Evolutionary conservation across 2,113 vertebrate genomes (phyloP).

Genomic region (Patagioenas fasciata): DNA sequence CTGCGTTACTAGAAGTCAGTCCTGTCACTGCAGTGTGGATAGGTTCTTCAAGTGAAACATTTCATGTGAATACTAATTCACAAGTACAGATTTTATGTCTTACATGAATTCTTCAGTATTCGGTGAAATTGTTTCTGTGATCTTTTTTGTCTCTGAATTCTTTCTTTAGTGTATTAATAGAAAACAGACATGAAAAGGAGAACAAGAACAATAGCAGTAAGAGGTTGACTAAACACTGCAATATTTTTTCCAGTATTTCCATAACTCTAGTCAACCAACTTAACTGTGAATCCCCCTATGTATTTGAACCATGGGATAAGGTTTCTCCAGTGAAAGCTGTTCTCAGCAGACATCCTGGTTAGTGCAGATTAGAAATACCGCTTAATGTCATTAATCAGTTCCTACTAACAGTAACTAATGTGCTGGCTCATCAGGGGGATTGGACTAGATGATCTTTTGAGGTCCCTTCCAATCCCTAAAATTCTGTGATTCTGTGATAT

Average conservation of each 20-base stretch:
- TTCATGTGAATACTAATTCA: not conserved
- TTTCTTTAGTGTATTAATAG: not conserved
- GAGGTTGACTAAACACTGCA: not conserved
- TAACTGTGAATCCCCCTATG: not conserved
- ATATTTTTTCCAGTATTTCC: not conserved
- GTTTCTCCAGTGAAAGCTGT: not conserved
- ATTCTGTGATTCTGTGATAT: too few species aligned
- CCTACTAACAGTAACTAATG: not conserved
- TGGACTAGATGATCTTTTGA: too few species aligned
- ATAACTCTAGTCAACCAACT: not conserved
- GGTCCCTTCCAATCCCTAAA: too few species aligned
- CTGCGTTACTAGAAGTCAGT: not conserved
- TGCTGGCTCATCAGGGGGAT: not conserved
- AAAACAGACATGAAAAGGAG: not conserved
- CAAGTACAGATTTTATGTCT: not conserved
- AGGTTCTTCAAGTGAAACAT: not conserved
- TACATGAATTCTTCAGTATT: not conserved
- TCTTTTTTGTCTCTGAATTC: not conserved
- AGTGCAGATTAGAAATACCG: not conserved
- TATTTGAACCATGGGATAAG: not conserved
- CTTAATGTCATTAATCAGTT: not conserved
- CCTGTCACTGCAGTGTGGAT: not conserved
- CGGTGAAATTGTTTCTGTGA: not conserved
- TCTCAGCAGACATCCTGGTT: not conserved
- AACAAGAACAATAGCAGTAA: not conserved